Evolutionary conservation across 1,140 invertebrate genomes (phyloP), one percentile per base, ranked within the genome.

Genomic region (Odontomachus brunneus): DNA sequence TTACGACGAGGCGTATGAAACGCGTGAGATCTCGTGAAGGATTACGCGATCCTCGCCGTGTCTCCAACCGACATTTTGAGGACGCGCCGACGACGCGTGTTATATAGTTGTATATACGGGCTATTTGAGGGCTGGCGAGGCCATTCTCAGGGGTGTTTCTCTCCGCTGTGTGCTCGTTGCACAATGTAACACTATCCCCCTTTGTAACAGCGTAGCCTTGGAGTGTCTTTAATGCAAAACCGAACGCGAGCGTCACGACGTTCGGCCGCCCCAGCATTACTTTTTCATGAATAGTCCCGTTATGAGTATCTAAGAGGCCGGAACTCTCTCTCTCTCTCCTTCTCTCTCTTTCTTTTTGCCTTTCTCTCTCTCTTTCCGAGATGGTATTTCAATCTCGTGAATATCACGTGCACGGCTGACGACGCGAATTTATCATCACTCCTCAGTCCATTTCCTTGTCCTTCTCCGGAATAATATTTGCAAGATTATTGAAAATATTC

Each of bases 161-260:
- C 93, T 93, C 86, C 82, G 90, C 92, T 89, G 88, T 91, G 92
- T 91, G 92, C 92, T 94, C 93, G 91, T 93, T 92, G 90, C 91
- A 93, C 93, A 94, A 92, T 94, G 93, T 94, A 94, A 94, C 92
- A 92, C 90, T 94, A 93, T 93, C 91, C 92, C 87, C 78, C 81
- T 88, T 92, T 92, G 88, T 92, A 80, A 80, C 66, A 75, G 80
- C 82, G 33, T 63, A 90, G 80, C 81, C 88, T 89, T 89, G 83
- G 88, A 92, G 89, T 91, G 88, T 91, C 90, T 92, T 90, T 91
- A 91, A 93, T 92, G 91, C 88, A 89, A 93, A 91, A 92, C 88
- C 91, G 90, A 93, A 87, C 80, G 82, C 88, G 75, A 91, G 91
- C 90, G 19, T 67, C 38, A 44, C 38, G 38, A 44, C 38, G 69